A percentile compares a stretch with the other conserved stretches of the same genome.
phyloP scores from a whole-genome alignment of 2,888 invertebrate species.

The Cryptus viduatorius region DNA sequence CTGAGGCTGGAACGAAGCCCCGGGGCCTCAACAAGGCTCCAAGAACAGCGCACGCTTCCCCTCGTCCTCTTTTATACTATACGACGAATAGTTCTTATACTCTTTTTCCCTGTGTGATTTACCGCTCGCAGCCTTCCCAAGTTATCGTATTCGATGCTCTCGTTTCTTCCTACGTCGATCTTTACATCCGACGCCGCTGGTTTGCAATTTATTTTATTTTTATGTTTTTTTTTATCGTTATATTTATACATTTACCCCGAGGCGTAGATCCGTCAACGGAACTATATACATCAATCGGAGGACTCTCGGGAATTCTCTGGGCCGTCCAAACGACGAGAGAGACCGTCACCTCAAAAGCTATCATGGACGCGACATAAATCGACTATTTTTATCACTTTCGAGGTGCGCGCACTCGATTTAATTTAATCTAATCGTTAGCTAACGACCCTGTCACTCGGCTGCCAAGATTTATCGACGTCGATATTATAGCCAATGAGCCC shows the following conservation, averaged over 20 bases:
- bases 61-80: conserved; percentile 40
- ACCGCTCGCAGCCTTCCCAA: background rate
- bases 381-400: conserved; percentile 1
- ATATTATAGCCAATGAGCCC: conserved; percentile 23
- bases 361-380: conserved; percentile 40
- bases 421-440: conserved; percentile 61
- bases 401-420: conserved; percentile 22
- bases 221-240: background rate
- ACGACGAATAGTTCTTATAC: conserved; percentile 16
- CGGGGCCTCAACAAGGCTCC: conserved; percentile 51
- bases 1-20: conserved; percentile 47
- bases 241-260: conserved; percentile 42
- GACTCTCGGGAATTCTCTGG: conserved; percentile 7
- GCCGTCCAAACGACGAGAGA: conserved; percentile 2
- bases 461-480: conserved; percentile 36
- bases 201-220: background rate
- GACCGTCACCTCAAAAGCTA: conserved; percentile 38
- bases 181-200: background rate
- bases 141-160: background rate
- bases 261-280: conserved; percentile 38
- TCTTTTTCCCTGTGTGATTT: conserved; percentile 36
- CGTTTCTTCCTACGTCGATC: conserved; percentile 15
- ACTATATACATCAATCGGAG: background rate
- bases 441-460: conserved; percentile 52
- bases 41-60: conserved; percentile 62